Evolutionary conservation across 2,888 invertebrate species (phyloP).

Genomic region (Ichneumoninae sp.): DNA sequence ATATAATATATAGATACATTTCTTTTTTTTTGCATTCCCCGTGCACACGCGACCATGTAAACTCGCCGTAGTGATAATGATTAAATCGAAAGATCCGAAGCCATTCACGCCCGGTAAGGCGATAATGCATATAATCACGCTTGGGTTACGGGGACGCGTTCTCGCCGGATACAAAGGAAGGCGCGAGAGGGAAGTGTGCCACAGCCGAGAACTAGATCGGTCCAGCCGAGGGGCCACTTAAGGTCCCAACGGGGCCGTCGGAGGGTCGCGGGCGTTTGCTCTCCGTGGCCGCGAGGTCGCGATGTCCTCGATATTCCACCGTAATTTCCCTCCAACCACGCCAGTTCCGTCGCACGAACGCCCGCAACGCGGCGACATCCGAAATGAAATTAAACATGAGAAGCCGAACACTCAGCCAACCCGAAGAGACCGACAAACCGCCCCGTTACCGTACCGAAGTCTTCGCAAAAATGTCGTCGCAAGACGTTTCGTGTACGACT

Average conservation of each 20-base stretch:
- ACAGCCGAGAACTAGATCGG: slow-evolving; percentile 64
- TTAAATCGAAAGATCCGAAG: slow-evolving; percentile 58
- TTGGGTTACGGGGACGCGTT: slow-evolving; percentile 45
- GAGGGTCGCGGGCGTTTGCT: slow-evolving; percentile 60
- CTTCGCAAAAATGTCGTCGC: slow-evolving; percentile 53
- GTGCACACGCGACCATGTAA: slow-evolving; percentile 7
- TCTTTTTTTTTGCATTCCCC: too few species aligned
- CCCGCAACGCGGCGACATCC: slow-evolving; percentile 31
- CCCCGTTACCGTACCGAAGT: background rate
- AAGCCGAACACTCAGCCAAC: slow-evolving; percentile 1
- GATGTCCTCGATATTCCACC: slow-evolving; percentile 63
- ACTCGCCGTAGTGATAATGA: slow-evolving; percentile 34
- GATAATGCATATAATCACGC: slow-evolving; percentile 62
- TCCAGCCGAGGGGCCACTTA: slow-evolving; percentile 43
- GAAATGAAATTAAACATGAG: slow-evolving; percentile 23
- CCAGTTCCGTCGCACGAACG: slow-evolving; percentile 42
- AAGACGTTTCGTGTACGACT: slow-evolving; percentile 60
- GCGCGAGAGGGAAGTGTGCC: slow-evolving; percentile 52
- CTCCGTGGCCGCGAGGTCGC: slow-evolving; percentile 59
- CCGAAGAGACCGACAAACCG: slow-evolving; percentile 13
- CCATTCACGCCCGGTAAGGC: slow-evolving; percentile 52
- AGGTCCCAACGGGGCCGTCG: slow-evolving; percentile 55
- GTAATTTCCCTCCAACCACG: slow-evolving; percentile 66
- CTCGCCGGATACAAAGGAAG: background rate
- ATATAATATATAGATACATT: slow-evolving; percentile 1